Base-by-base conservation (phyloP, 1,140 invertebrate genomes). In the Apis dorsata region DNA sequence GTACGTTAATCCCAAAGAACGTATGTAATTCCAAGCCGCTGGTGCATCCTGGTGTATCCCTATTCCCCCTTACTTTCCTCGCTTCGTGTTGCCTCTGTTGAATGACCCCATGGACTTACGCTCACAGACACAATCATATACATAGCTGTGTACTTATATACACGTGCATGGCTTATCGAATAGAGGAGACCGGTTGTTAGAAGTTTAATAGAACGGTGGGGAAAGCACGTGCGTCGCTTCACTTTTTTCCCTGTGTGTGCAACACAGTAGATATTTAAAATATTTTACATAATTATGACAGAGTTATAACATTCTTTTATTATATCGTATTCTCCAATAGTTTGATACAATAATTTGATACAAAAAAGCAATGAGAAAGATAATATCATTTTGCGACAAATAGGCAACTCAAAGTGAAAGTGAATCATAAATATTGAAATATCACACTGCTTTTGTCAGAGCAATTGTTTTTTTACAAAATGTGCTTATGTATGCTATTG, bases 1-100 rank as follows among this genome's bases (percentile, higher is more conserved):
- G 86, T 87, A 88, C 86, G 86, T 88, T 88, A 88, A 88, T 88
- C 71, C 86, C 62, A 74, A 86, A 87, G 86, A 88, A 85, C 83
- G 86, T 44, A 44, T 44, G 34, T 82, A 88, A 87, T 88, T 82
- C 82, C 85, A 0, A 76, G 68, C 77, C 34, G 57, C 49, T 28
- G 62, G 75, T 60, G 78, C 79, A 88, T 85, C 86, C 78, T 85
- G 70, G 60, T 34, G 53, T 68, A 24, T 55, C 65, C 79, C 83
- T 69, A 59, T 69, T 71, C 57, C 71, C 77, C 9, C 34, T 28
- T 63, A 7, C 55, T 44, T 10, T 19, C 34, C 28, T 2, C n/a
- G 17, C 21, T n/a, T 57, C 34, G 57, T 34, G 19, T 13, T 28
- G 68, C 5, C 9, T 21, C 55, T 73, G 80, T 72, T 12, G 79